Evolutionary conservation across 2,888 invertebrate species (phyloP), one percentile per base, ranked within the genome.

Genomic region (Xestia ashworthii): DNA sequence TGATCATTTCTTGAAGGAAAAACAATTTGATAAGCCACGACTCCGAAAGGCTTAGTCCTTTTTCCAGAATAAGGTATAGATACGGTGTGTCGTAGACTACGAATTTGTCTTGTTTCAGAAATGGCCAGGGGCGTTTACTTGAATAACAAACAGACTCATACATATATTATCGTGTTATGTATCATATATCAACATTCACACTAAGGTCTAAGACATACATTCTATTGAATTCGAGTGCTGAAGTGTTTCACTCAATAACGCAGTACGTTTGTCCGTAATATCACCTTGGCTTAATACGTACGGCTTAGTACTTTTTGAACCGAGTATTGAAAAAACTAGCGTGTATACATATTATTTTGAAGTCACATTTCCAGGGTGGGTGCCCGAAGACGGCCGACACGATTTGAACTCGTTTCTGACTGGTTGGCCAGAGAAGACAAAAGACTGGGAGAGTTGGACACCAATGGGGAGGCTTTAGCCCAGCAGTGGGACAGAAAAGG

Each of bases 111-210:
- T 69, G 58, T 67, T 65, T 62, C 38, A 55, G 71, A n/a, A 68
- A 76, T 9, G 55, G 55, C 76, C 65, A 1, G n/a, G 60, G 72
- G 72, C 71, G 50, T 85, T 71, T 53, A 80, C 46, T 48, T 25
- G 79, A 71, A 79, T 86, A 73, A 75, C 71, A 75, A 86, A 72
- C 65, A 79, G 48, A 68, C 62, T 74, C 55, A 76, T 85, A 82
- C 60, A 77, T 71, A 77, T 64, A 81, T 55, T 64, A 53, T 71
- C n/a, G n/a, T 73, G n/a, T 73, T 32, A 65, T 69, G 22, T 48
- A n/a, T 53, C 71, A 66, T 55, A 55, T 64, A 64, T 66, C 53
- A 78, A 19, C 11, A 44, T 69, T 48, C 48, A 25, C 3, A 16
- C 19, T 66, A 60, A 72, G 62, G 73, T 5, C 19, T 48, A 0